Percentiles rank a stretch among this genome's conserved stretches.
Conservation (phyloP, 2,113 vertebrate genomes). For the Ploceus nigricollis region DNA sequence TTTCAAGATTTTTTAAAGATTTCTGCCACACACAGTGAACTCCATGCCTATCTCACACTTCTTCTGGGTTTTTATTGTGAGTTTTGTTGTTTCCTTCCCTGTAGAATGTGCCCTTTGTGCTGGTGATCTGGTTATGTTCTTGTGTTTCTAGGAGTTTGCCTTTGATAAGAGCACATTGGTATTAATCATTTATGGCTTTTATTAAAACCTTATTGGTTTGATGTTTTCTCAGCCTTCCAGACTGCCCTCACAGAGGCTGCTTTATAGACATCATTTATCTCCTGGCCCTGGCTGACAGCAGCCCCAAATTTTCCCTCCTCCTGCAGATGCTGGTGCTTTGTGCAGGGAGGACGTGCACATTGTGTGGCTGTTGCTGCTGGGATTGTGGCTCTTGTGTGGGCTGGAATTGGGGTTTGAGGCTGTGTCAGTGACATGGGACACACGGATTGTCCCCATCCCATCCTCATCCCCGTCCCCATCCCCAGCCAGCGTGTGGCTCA, state of each 20-base stretch:
- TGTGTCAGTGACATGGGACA: not conserved
- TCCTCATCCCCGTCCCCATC: not conserved
- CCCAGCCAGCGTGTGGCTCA: accelerated
- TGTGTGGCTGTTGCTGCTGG: not conserved
- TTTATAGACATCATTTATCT: not conserved
- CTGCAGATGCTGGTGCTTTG: not conserved
- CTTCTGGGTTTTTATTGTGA: not conserved
- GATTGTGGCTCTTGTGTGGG: not conserved
- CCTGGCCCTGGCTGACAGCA: not conserved
- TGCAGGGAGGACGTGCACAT: accelerated
- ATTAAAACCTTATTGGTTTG: not conserved
- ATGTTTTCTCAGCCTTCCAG: not conserved
- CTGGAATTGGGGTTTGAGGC: not conserved
- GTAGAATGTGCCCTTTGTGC: not conserved
- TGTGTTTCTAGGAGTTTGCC: not conserved
- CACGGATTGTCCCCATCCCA: not conserved
- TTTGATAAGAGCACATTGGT: not conserved
- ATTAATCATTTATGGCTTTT: not conserved
- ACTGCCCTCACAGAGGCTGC: not conserved
- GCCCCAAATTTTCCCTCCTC: not conserved
- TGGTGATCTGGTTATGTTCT: not conserved
- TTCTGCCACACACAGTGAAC: not conserved
- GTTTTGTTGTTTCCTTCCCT: not conserved
- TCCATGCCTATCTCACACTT: accelerated
- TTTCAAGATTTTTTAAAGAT: not conserved